A percentile compares a stretch with the other conserved stretches of the same genome.
Evolutionary conservation across 2,113 vertebrate species (phyloP).

Genomic region (Hemichromis elongatus): DNA sequence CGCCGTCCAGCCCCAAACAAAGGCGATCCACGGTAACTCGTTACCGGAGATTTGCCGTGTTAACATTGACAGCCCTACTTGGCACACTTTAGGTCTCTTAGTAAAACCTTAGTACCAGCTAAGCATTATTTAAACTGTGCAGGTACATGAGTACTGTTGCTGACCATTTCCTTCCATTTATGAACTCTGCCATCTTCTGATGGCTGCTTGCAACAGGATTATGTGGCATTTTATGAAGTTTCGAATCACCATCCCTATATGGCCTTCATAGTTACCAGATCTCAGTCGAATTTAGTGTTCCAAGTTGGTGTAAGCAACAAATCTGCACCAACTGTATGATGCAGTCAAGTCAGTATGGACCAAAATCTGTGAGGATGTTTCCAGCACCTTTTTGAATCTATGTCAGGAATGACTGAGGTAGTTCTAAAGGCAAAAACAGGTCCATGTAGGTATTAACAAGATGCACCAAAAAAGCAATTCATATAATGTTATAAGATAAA

Average conservation of each 20-base stretch:
- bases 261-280: neutral
- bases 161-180: neutral
- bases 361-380: neutral
- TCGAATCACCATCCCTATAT: neutral
- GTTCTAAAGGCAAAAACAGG: neutral
- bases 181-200: neutral
- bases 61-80: no score
- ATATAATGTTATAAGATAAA: neutral
- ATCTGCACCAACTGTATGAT: neutral
- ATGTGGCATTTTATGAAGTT: neutral
- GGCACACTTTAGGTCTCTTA: neutral
- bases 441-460: fast-evolving
- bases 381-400: neutral
- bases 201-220: neutral
- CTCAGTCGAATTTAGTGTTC: neutral
- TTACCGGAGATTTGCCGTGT: no score
- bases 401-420: neutral
- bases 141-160: neutral
- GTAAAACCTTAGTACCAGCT: neutral
- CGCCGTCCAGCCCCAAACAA: no score
- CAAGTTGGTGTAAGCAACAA: neutral
- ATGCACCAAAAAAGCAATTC: neutral
- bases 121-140: neutral
- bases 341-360: neutral
- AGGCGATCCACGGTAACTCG: no score